Evolutionary conservation across 2,888 invertebrate genomes (phyloP).

Genomic region (Coleophora flavipennella): DNA sequence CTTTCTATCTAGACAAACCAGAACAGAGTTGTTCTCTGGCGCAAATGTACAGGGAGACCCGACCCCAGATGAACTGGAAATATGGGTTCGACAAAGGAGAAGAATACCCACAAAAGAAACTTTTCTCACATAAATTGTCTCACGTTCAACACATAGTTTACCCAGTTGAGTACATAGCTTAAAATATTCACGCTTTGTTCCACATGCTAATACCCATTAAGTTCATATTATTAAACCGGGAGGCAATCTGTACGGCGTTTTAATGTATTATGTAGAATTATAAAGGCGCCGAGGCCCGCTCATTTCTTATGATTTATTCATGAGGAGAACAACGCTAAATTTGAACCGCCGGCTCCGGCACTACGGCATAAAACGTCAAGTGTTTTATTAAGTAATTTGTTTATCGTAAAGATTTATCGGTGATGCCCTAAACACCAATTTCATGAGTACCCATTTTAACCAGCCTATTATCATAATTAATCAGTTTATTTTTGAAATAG

Average conservation of each 20-base stretch:
- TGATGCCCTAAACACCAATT: constrained; percentile 1
- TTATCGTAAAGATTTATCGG: constrained; percentile 33
- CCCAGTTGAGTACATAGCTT: too few relatives aligned
- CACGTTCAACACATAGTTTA: too few relatives aligned
- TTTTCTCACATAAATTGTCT: too few relatives aligned
- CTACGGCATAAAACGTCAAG: constrained; percentile 51
- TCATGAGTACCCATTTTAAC: constrained; percentile 2
- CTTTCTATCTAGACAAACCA: too few relatives aligned
- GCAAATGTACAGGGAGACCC: too few relatives aligned
- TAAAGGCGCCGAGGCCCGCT: constrained; percentile 62
- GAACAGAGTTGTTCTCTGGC: too few relatives aligned
- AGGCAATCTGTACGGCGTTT: constrained; percentile 69
- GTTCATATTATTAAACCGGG: constrained; percentile 64
- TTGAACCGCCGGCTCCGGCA: constrained; percentile 39
- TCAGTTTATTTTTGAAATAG: background rate
- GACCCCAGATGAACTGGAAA: too few relatives aligned
- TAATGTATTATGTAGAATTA: constrained; percentile 73
- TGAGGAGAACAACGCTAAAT: constrained; percentile 62
- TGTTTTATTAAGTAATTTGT: constrained; percentile 58
- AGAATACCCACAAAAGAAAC: too few relatives aligned
- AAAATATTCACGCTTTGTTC: constrained; percentile 6
- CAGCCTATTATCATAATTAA: background rate
- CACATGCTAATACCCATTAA: constrained; percentile 57
- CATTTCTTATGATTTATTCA: constrained; percentile 71
- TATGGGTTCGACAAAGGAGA: too few relatives aligned